Conservation (phyloP, 2,113 vertebrate genomes). For the Brachyistius frenatus region DNA sequence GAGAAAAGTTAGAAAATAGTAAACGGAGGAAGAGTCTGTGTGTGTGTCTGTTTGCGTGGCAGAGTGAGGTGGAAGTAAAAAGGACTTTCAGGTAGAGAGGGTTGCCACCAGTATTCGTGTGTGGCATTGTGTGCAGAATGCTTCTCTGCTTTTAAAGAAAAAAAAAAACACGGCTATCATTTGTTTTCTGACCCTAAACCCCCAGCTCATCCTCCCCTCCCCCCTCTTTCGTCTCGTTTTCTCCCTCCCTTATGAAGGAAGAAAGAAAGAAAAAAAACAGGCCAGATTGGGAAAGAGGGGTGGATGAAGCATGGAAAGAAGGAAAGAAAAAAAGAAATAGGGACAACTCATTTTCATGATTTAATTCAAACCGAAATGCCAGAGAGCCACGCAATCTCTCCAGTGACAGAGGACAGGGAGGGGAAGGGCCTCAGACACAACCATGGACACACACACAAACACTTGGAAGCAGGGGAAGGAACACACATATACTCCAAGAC, state of each 20-base stretch:
- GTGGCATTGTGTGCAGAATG: constrained; percentile 38
- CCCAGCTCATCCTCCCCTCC: neutral
- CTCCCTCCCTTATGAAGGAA: constrained; percentile 26
- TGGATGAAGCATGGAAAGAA: constrained; percentile 35
- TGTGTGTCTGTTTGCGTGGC: neutral
- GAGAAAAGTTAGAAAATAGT: constrained; percentile 11
- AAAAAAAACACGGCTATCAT: constrained; percentile 54
- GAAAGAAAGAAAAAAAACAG: constrained; percentile 18
- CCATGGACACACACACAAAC: constrained; percentile 25
- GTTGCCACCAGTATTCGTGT: neutral
- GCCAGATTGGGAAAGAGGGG: constrained; percentile 60
- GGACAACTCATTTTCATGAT: constrained; percentile 72
- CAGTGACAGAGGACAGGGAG: constrained; percentile 68
- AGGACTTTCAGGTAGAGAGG: constrained; percentile 37
- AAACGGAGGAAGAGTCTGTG: neutral
- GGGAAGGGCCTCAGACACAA: constrained; percentile 49
- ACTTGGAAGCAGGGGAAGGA: constrained; percentile 8
- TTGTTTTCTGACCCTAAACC: constrained; percentile 49
- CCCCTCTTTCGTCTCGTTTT: constrained; percentile 20
- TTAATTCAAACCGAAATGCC: constrained; percentile 80
- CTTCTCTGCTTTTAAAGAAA: constrained; percentile 33
- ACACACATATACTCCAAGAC: constrained; percentile 36
- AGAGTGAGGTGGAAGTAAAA: neutral
- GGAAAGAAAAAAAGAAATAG: constrained; percentile 37
- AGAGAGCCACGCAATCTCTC: constrained; percentile 68